These are phyloP conservation scores for Anser brachyrhynchus DNA, from an alignment of 2,113 vertebrate genomes.

Conservation along the genomic window DNA sequence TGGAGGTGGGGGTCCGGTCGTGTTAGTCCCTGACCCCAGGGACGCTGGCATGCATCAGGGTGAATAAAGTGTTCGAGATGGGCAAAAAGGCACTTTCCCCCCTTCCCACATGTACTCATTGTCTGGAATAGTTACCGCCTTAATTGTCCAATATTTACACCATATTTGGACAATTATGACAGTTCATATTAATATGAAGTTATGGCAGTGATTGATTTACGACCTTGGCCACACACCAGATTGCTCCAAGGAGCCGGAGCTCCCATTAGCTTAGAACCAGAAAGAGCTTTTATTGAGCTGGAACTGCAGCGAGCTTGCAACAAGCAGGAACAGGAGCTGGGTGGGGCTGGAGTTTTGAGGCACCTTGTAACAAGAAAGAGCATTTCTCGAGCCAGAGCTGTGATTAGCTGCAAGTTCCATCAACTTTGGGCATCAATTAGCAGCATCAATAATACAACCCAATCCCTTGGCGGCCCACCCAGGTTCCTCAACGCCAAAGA, in stretches of 20 bases:
- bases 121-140: too few relatives aligned
- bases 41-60: not conserved
- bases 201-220: not conserved
- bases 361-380: not conserved
- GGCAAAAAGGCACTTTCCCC: not conserved
- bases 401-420: too few relatives aligned
- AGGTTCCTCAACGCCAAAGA: too few relatives aligned
- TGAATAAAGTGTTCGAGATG: rapidly evolving
- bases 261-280: not conserved
- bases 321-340: too few relatives aligned
- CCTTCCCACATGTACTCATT: too few relatives aligned
- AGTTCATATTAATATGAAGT: not conserved
- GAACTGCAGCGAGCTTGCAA: not conserved
- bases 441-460: too few relatives aligned
- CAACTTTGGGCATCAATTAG: not conserved
- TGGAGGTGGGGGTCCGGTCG: not conserved
- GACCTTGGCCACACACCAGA: too few relatives aligned
- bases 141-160: not conserved
- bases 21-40: not conserved
- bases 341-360: too few relatives aligned
- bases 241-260: not conserved
- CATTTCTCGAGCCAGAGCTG: too few relatives aligned
- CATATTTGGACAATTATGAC: not conserved
- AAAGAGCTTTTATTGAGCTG: not conserved
- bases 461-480: too few relatives aligned